These are phyloP conservation scores for Sphenodon punctatus DNA, from an alignment of 2,797 vertebrate species.

Conservation along the genomic window DNA sequence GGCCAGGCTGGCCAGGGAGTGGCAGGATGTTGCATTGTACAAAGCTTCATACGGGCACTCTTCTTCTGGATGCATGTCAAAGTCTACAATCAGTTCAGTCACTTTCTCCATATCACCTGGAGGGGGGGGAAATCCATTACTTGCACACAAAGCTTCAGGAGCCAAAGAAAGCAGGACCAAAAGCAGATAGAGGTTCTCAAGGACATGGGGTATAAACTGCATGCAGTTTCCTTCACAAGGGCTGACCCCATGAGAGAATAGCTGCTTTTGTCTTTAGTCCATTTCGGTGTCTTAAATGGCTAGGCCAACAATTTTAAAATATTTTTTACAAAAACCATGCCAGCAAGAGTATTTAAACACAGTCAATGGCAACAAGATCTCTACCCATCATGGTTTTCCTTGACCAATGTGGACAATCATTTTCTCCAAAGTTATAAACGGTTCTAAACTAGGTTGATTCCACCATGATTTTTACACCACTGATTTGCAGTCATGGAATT, in stretches of 20 bases:
- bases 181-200: too few relatives aligned
- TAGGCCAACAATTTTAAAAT: too few relatives aligned
- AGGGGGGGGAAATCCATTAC: background rate
- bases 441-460: too few relatives aligned
- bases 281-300: background rate
- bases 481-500: background rate
- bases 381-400: too few relatives aligned
- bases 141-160: background rate
- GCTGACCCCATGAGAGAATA: background rate
- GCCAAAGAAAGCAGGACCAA: background rate
- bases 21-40: constrained; percentile 93
- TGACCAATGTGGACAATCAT: too few relatives aligned
- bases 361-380: too few relatives aligned
- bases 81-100: constrained; percentile 83
- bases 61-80: constrained; percentile 81
- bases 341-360: too few relatives aligned
- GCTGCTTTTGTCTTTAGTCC: background rate
- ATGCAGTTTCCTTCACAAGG: too few relatives aligned
- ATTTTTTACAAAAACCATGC: too few relatives aligned
- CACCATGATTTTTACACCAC: too few relatives aligned
- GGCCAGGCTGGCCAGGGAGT: constrained; percentile 93
- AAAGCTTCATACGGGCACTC: constrained; percentile 94
- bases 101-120: constrained; percentile 85
- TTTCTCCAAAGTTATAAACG: too few relatives aligned
- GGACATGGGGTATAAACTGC: too few relatives aligned